Evolutionary conservation across 2,797 vertebrate genomes (phyloP), one percentile per base, ranked within the genome.

Genomic region (Hyperoplus lanceolatus): DNA sequence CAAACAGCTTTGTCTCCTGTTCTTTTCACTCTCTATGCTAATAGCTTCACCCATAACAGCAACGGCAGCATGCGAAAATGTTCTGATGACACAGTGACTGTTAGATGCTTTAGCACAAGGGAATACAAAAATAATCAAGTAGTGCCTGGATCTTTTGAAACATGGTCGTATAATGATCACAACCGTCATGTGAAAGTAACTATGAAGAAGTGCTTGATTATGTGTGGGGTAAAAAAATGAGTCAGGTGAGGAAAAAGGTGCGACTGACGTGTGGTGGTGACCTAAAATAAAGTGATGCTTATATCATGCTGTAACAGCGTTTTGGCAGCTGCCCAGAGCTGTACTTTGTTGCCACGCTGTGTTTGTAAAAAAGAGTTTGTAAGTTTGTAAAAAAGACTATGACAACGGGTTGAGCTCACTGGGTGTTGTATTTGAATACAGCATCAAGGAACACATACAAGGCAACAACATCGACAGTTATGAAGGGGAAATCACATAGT

Each of bases 31-130:
- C 41, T 65, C 38, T 36, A 29, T 29, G 2, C 29, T 38, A 55
- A 42, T 42, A 21, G 18, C 29, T 53, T 67, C 16, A 38, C 16
- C 48, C 29, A 4, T 8, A 60, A 59, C 64, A 75, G 60, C 9
- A 18, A 36, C 10, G 18, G 4, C 1, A 42, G 29, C 41, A 45
- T 41, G 39, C 63, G 53, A 15, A 53, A 67, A 45, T 18, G 39
- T 15, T 53, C 63, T 11, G 21, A 67, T 60, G 64, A 55, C 65
- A 61, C 50, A 61, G 65, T 50, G 41, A 48, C 16, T 29, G 42
- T 8, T 16, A 54, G 16, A 21, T 10, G 29, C 39, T 61, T 45
- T 7, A 67, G 21, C 54, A n/a, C 3, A 39, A 10, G 16, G n/a
- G 29, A 65, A 46, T 36, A 38, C 29, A 56, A 9, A 10, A 46